These are phyloP conservation scores for Myiagra hebetior DNA, from an alignment of 2,113 vertebrate species.

Conservation along the genomic window DNA sequence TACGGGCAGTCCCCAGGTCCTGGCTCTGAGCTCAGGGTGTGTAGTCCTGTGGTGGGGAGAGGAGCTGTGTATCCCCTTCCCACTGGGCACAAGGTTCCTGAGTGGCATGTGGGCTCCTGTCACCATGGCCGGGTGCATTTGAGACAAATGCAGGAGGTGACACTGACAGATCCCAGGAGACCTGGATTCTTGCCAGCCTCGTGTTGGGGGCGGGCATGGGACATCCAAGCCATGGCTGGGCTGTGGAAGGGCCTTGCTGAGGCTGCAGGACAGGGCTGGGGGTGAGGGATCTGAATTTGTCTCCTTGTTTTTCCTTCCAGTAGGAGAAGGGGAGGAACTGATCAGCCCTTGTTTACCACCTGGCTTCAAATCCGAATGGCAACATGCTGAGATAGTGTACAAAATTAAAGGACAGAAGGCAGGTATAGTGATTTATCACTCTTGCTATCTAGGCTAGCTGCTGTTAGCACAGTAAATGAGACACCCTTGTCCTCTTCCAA, in stretches of 20 bases:
- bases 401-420: constrained; percentile 84
- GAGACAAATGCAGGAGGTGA: background rate
- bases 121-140: background rate
- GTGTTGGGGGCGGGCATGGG: rapidly evolving
- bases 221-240: background rate
- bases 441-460: background rate
- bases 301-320: constrained; percentile 51
- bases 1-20: background rate
- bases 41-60: background rate
- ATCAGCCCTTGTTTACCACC: constrained; percentile 88
- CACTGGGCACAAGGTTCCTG: background rate
- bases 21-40: background rate
- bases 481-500: background rate
- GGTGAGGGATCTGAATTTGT: background rate
- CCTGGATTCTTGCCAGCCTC: background rate
- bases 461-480: background rate
- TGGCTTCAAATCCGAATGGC: constrained; percentile 81
- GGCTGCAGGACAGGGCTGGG: background rate
- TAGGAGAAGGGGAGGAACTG: constrained; percentile 77
- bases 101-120: background rate
- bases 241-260: background rate
- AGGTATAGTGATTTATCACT: constrained; percentile 72
- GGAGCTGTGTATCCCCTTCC: background rate
- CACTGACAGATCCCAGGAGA: background rate
- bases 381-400: constrained; percentile 84